Evolutionary conservation across 92 coral and sea anemone species (phyloP).

Genomic region (Pocillopora meandrina): DNA sequence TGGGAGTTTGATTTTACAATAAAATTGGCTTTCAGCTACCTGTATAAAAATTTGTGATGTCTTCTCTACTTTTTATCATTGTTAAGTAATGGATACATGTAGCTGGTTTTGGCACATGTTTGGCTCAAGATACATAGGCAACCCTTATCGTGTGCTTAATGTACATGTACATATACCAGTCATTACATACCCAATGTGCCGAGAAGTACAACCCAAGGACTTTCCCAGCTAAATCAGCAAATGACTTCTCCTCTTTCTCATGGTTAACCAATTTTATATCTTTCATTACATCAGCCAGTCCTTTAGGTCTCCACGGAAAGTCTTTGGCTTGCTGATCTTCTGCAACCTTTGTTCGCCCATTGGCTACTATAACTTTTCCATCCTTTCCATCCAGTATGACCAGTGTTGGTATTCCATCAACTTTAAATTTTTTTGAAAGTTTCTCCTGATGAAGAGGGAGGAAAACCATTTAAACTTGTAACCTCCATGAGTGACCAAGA

Average conservation of each 20-base stretch:
- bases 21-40: too few relatives aligned
- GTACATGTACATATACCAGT: not conserved
- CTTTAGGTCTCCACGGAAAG: conserved; percentile 91
- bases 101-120: too few relatives aligned
- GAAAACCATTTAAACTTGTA: not conserved
- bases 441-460: conserved; percentile 56
- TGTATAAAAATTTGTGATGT: too few relatives aligned
- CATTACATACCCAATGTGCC: conserved; percentile 94
- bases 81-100: too few relatives aligned
- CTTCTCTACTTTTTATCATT: too few relatives aligned
- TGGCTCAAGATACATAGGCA: not conserved
- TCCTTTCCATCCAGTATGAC: conserved; percentile 85
- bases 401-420: conserved; percentile 94
- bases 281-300: conserved; percentile 58
- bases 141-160: not conserved
- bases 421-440: conserved; percentile 82
- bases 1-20: too few relatives aligned
- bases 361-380: conserved; percentile 81
- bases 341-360: conserved; percentile 67
- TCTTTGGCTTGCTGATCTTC: conserved; percentile 76
- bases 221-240: conserved; percentile 79
- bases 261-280: conserved; percentile 59
- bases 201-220: conserved; percentile 90
- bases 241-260: conserved; percentile 55
- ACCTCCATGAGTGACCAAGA: too few relatives aligned